Evolutionary conservation across 2,113 vertebrate species (phyloP).

Genomic region (Pseudonaja textilis): DNA sequence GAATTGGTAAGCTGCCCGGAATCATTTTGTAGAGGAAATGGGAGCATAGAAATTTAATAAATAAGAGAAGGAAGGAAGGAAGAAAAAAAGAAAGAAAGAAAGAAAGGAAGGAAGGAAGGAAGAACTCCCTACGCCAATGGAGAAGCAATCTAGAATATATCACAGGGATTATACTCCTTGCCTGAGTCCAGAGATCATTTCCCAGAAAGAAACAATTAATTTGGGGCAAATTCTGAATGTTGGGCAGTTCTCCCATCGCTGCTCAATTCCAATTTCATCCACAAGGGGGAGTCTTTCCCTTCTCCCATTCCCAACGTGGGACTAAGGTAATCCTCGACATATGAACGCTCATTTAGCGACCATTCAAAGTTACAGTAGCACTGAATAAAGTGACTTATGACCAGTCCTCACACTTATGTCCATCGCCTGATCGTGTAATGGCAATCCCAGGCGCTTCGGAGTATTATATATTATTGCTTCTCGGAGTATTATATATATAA

Average conservation of each 20-base stretch:
- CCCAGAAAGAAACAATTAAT: neutral
- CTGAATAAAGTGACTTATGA: neutral
- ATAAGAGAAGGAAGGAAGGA: too few species aligned
- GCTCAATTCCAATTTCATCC: neutral
- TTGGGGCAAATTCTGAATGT: neutral
- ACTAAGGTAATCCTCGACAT: neutral
- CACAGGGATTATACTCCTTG: neutral
- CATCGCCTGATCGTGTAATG: neutral
- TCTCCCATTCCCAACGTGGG: neutral
- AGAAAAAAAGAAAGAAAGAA: neutral
- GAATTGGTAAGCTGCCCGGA: too few species aligned
- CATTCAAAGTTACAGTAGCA: neutral
- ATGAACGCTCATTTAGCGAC: neutral
- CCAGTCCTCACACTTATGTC: neutral
- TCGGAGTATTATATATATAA: neutral
- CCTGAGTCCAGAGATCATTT: neutral
- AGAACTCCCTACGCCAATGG: neutral
- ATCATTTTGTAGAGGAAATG: too few species aligned
- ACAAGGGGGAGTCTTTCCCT: neutral
- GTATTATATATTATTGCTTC: too few species aligned
- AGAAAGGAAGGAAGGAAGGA: neutral
- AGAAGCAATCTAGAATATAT: neutral
- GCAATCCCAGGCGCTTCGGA: neutral
- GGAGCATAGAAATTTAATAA: too few species aligned
- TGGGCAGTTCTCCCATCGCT: neutral